Conservation (phyloP, 2,888 invertebrate genomes). For the Tubulanus polymorphus region DNA sequence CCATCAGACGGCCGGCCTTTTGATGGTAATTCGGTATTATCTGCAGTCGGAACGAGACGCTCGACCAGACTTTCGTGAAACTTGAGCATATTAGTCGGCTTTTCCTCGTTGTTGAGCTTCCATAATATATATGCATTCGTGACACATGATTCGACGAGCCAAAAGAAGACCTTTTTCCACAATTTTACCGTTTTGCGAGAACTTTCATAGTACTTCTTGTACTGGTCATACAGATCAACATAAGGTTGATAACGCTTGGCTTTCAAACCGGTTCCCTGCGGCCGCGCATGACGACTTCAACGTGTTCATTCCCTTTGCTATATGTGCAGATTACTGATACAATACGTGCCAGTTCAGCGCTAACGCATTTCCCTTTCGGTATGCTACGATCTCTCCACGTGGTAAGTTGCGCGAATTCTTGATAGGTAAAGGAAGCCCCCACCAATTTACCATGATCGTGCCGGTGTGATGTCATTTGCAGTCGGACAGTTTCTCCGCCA, state of each 20-base stretch:
- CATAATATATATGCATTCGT: not conserved
- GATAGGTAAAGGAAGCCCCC: not conserved
- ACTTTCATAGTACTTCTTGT: not conserved
- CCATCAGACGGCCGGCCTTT: not conserved
- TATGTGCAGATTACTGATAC: not conserved
- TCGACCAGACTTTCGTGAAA: not conserved
- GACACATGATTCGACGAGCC: not conserved
- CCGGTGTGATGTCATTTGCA: not conserved
- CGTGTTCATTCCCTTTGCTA: not conserved
- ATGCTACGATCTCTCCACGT: not conserved
- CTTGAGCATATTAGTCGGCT: not conserved
- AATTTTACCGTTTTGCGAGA: not conserved
- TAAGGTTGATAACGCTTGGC: not conserved
- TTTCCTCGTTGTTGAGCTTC: not conserved
- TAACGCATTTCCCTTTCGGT: not conserved
- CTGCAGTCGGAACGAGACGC: not conserved
- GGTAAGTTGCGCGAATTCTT: not conserved
- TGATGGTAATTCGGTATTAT: not conserved
- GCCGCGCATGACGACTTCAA: not conserved
- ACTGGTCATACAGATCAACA: not conserved
- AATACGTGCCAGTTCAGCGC: not conserved
- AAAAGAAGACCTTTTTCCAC: conserved; percentile 1
- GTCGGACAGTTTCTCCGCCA: not conserved
- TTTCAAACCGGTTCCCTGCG: not conserved
- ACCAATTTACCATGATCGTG: not conserved